A percentile compares a stretch with the other conserved stretches of the same genome.
These are phyloP conservation scores for Danio rerio DNA, from an alignment of 2,113 vertebrate species.

Conservation along the genomic window DNA sequence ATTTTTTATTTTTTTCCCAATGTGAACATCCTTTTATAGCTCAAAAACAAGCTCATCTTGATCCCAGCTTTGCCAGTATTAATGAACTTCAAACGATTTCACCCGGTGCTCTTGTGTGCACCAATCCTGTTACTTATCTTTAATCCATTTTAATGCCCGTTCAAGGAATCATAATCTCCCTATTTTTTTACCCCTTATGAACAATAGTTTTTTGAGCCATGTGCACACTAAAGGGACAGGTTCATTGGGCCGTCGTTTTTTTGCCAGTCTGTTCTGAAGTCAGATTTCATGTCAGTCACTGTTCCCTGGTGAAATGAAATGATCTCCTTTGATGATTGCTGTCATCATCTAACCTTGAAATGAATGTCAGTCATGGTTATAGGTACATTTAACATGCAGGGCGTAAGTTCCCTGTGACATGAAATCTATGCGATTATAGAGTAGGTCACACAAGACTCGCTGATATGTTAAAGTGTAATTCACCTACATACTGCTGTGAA, in stretches of 20 bases:
- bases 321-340: constrained; percentile 30
- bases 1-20: neutral
- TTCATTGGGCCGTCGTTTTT: neutral
- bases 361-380: constrained; percentile 26
- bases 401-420: constrained; percentile 23
- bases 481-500: neutral
- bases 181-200: neutral
- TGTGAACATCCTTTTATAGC: neutral
- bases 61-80: neutral
- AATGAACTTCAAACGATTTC: neutral
- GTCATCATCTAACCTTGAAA: constrained; percentile 25
- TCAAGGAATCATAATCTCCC: neutral
- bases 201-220: constrained; percentile 43
- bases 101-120: neutral
- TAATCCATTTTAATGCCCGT: neutral
- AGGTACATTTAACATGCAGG: constrained; percentile 26
- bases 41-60: neutral
- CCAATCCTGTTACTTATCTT: neutral
- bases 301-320: neutral
- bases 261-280: neutral
- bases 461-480: neutral
- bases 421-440: constrained; percentile 43
- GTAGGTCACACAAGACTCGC: constrained; percentile 9
- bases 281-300: neutral
- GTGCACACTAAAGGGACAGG: constrained; percentile 26